Percentiles rank a stretch among this genome's conserved stretches.
Evolutionary conservation across 2,888 invertebrate genomes (phyloP).

Genomic region (Drosophila cyrtoloma): DNA sequence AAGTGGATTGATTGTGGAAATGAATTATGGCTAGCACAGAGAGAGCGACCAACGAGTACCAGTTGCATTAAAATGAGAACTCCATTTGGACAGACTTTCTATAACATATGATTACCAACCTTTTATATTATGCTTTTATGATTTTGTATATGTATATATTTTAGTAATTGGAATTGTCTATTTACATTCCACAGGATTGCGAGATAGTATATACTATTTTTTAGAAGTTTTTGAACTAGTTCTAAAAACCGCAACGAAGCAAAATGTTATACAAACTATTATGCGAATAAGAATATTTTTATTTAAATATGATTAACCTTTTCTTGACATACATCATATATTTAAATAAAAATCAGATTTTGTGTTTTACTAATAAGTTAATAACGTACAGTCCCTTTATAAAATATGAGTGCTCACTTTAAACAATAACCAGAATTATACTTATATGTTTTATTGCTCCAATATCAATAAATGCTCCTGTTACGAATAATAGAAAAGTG

Average conservation of each 20-base stretch:
- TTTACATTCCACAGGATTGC: neutral
- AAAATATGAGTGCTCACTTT: neutral
- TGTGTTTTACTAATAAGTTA: neutral
- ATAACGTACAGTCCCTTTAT: neutral
- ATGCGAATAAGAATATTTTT: neutral
- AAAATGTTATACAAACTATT: neutral
- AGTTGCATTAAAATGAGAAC: neutral
- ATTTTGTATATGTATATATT: neutral
- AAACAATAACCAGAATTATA: neutral
- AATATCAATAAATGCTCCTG: neutral
- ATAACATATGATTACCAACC: neutral
- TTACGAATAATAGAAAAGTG: neutral
- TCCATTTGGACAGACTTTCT: neutral
- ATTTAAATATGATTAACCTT: neutral
- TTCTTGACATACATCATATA: neutral
- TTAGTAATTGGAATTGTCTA: neutral
- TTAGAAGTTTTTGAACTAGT: neutral
- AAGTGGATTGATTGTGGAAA: constrained; percentile 60
- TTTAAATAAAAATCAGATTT: neutral
- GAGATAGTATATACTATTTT: neutral
- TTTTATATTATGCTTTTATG: neutral
- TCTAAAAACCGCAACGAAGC: neutral
- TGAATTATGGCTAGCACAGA: constrained; percentile 42
- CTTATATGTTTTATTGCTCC: no score
- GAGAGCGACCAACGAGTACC: constrained; percentile 1